A percentile compares a stretch with the other conserved stretches of the same genome.
Conservation (phyloP, 2,888 invertebrate species). For the Didymodactylos carnosus region DNA sequence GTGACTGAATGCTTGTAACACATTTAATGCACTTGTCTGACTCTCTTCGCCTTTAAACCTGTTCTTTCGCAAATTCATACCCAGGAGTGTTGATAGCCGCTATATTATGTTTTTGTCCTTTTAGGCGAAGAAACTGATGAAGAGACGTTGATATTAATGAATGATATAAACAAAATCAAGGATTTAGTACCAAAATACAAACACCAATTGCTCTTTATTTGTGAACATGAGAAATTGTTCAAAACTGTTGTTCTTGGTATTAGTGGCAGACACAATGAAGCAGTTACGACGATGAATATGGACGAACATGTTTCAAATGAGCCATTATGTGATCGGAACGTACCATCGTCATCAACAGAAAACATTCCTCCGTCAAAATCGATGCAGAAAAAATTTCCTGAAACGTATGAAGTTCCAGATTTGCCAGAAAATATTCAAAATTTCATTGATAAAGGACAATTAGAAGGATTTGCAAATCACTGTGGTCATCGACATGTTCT, state of each 20-base stretch:
- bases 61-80: too few species aligned
- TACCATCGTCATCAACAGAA: background rate
- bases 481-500: background rate
- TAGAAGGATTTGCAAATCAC: background rate
- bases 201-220: background rate
- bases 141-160: background rate
- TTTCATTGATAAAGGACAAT: background rate
- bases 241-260: background rate
- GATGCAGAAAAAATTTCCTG: too few species aligned
- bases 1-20: too few species aligned
- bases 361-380: background rate
- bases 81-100: background rate
- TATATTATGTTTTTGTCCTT: background rate
- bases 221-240: background rate
- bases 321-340: background rate
- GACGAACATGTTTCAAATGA: too few species aligned
- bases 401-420: background rate
- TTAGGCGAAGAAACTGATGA: background rate
- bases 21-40: too few species aligned
- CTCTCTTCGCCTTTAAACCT: too few species aligned
- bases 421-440: background rate
- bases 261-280: background rate
- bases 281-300: background rate
- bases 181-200: background rate
- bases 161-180: background rate